A percentile compares a stretch with the other conserved stretches of the same genome.
These are phyloP conservation scores for Centroberyx gerrardi DNA, from an alignment of 2,797 vertebrate species.

Conservation along the genomic window DNA sequence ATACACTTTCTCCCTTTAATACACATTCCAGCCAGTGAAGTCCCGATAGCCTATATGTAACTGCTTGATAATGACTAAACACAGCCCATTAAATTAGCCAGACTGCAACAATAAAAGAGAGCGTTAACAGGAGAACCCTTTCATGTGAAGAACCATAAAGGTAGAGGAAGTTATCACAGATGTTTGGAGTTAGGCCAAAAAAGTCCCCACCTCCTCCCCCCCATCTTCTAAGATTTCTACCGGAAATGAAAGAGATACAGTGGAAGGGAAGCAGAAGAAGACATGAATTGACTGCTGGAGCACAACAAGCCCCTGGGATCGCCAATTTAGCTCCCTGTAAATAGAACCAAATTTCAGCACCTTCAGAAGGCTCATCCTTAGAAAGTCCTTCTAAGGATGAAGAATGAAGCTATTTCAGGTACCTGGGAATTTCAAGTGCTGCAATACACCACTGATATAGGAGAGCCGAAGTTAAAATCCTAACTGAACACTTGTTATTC, in stretches of 20 bases:
- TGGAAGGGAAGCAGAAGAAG: constrained; percentile 38
- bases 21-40: neutral
- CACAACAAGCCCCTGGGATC: constrained; percentile 4
- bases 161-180: constrained; percentile 39
- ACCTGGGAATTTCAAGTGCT: constrained; percentile 19
- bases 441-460: neutral
- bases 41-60: neutral
- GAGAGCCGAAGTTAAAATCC: neutral
- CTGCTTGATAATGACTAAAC: neutral
- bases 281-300: constrained; percentile 40
- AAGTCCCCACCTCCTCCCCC: constrained; percentile 11
- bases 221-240: constrained; percentile 43
- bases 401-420: constrained; percentile 8
- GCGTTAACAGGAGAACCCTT: constrained; percentile 32
- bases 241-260: constrained; percentile 58
- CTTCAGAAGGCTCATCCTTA: constrained; percentile 4
- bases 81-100: constrained; percentile 31
- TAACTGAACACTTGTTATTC: constrained; percentile 41
- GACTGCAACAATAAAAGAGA: constrained; percentile 13
- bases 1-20: neutral
- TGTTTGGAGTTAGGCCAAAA: constrained; percentile 41
- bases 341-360: constrained; percentile 10
- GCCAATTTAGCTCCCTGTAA: constrained; percentile 8
- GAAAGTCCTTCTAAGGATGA: constrained; percentile 9
- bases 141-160: constrained; percentile 53